Conservation (phyloP, 2,888 invertebrate genomes). For the Aplocera efformata region DNA sequence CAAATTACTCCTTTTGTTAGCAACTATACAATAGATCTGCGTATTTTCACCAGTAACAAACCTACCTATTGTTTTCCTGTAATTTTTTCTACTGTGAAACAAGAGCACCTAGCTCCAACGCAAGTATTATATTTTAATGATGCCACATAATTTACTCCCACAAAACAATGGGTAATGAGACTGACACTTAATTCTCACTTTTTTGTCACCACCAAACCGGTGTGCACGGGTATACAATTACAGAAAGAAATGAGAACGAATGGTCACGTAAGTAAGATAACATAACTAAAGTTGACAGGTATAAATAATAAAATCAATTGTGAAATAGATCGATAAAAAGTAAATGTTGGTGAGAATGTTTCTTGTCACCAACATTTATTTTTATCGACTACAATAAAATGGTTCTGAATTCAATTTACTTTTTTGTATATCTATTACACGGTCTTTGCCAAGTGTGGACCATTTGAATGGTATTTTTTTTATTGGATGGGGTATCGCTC, state of each 20-base stretch:
- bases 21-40: constrained; percentile 6
- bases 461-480: too few relatives aligned
- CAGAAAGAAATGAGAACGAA: constrained; percentile 23
- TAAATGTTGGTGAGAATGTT: too few relatives aligned
- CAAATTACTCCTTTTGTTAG: constrained; percentile 10
- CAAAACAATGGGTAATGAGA: constrained; percentile 30
- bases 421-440: too few relatives aligned
- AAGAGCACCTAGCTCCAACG: constrained; percentile 7
- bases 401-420: too few relatives aligned
- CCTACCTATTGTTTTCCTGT: constrained; percentile 16
- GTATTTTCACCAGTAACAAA: constrained; percentile 8
- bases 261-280: too few relatives aligned
- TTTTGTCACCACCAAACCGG: constrained; percentile 22
- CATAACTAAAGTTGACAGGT: too few relatives aligned
- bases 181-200: constrained; percentile 24
- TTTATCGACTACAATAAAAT: too few relatives aligned
- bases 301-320: too few relatives aligned
- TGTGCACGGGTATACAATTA: constrained; percentile 26
- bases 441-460: too few relatives aligned
- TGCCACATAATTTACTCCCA: constrained; percentile 34
- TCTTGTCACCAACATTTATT: too few relatives aligned
- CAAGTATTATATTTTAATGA: constrained; percentile 28
- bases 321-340: too few relatives aligned
- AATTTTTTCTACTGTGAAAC: constrained; percentile 12
- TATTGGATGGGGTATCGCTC: too few relatives aligned